Base-by-base conservation (phyloP, 1,140 invertebrate genomes). In the Drosophila parvula region DNA sequence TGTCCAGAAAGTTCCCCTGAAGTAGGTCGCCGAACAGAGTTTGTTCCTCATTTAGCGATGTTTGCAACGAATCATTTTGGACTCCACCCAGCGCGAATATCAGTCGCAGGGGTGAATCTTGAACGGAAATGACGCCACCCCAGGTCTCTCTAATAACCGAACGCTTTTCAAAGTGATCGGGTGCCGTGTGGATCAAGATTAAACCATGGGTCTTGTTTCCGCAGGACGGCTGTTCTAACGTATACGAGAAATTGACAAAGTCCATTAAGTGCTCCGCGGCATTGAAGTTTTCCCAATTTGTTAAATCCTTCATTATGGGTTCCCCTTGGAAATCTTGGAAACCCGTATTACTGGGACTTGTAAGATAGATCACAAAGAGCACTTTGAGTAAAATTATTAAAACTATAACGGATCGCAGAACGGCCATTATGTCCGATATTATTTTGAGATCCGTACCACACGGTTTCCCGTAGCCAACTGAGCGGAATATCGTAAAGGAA, bases 1-100 rank as follows among this genome's bases (percentile, higher is more conserved):
- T 93, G 92, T 98, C 97, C 5, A 93, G 44, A 91, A 97, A 97
- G 71, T 94, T 95, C 27, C 96, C 96, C 92, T 97, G 96, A 16
- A 97, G 93, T 53, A 97, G 93, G 91, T 98, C 97, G 18, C 93
- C 92, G 78, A 95, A 94, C 1, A 80, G 78, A 6, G 86, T 75
- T 69, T 94, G 94, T 90, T 98, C 97, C 40, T 93, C 78, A 36
- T 93, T 77, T 5, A 97, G 74, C 16, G 83, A 74, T 0, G 86
- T 67, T 74, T 95, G 93, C 36, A 90, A 62, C 2, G 73, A 63
- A 1, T 55, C 36, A 3, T 92, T 71, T 12, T 18, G 28, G 0
- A 94, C 93, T 18, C 91, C 90, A 8, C 96, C 96, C 38, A 97
- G 73, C 3, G 97, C 90, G 91, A 97, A 97, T 4, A 96, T 92